A percentile compares a stretch with the other conserved stretches of the same genome.
These are phyloP conservation scores for Rhagologus leucostigma DNA, from an alignment of 2,113 vertebrate genomes.

Conservation along the genomic window DNA sequence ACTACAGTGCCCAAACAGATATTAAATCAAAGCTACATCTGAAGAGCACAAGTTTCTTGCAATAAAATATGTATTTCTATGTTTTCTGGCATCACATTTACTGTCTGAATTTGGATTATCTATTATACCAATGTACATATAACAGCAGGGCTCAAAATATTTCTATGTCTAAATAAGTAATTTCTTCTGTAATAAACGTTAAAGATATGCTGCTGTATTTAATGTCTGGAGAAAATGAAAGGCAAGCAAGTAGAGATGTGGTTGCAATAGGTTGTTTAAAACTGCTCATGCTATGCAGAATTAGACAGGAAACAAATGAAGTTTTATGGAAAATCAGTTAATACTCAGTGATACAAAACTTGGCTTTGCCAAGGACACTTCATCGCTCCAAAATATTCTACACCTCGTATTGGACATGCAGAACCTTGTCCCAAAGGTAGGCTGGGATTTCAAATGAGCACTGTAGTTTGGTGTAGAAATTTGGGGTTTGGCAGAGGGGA, in stretches of 20 bases:
- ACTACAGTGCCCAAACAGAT: background rate
- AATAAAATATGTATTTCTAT: background rate
- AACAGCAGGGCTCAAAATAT: background rate
- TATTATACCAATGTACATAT: background rate
- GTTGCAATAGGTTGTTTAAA: background rate
- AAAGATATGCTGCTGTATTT: background rate
- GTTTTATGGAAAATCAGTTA: background rate
- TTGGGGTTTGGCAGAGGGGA: background rate
- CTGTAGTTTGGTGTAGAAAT: background rate
- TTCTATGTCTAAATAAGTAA: background rate
- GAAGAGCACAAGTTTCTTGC: background rate
- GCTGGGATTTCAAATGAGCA: background rate
- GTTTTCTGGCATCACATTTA: background rate
- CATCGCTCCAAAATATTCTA: background rate
- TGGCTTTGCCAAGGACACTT: background rate
- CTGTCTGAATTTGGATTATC: background rate
- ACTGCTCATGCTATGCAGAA: background rate
- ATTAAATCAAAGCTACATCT: background rate
- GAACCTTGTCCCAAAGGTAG: background rate
- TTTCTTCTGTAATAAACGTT: background rate
- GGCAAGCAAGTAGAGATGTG: background rate
- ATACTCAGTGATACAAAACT: background rate
- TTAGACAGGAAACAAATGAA: background rate
- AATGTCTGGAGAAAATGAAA: background rate
- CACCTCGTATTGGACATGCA: rapidly evolving